Evolutionary conservation across 2,888 invertebrate species (phyloP).

Genomic region (Tachina grossa): DNA sequence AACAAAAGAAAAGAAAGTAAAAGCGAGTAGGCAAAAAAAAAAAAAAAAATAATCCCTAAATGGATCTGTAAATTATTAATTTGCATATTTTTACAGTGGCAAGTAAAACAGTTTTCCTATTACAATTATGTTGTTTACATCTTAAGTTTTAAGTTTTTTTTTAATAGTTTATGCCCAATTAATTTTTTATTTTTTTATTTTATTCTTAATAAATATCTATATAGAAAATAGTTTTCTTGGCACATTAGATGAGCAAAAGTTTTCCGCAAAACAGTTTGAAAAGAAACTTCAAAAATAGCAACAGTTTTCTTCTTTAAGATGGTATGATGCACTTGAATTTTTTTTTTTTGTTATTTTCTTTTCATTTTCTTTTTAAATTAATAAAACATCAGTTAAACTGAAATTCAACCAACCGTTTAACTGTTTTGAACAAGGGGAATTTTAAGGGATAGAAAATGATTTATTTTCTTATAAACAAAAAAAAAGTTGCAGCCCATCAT

Average conservation of each 20-base stretch:
- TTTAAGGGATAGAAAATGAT: neutral
- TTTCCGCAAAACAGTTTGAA: too few relatives aligned
- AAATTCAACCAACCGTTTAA: conserved; percentile 56
- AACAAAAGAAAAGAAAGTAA: conserved; percentile 17
- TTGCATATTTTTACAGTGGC: conserved; percentile 14
- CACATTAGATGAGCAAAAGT: too few relatives aligned
- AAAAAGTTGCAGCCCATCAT: too few relatives aligned
- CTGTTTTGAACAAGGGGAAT: conserved; percentile 35
- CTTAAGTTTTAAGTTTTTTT: neutral
- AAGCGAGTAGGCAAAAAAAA: conserved; percentile 1
- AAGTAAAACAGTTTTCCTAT: neutral
- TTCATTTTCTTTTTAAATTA: neutral
- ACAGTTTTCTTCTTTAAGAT: neutral
- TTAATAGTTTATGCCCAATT: neutral
- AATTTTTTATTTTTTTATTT: too few relatives aligned
- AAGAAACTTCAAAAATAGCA: neutral
- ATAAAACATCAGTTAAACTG: conserved; percentile 20
- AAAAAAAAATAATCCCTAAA: conserved; percentile 20
- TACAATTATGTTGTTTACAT: neutral
- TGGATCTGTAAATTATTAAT: conserved; percentile 35
- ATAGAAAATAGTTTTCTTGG: too few relatives aligned
- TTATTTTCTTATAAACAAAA: too few relatives aligned
- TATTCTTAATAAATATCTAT: too few relatives aligned
- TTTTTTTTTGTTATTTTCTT: neutral
- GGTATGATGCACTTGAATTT: neutral